Percentiles rank a stretch among this genome's conserved stretches.
These are phyloP conservation scores for Oreohelix idahoensis DNA, from an alignment of 1,140 invertebrate species.

Conservation along the genomic window DNA sequence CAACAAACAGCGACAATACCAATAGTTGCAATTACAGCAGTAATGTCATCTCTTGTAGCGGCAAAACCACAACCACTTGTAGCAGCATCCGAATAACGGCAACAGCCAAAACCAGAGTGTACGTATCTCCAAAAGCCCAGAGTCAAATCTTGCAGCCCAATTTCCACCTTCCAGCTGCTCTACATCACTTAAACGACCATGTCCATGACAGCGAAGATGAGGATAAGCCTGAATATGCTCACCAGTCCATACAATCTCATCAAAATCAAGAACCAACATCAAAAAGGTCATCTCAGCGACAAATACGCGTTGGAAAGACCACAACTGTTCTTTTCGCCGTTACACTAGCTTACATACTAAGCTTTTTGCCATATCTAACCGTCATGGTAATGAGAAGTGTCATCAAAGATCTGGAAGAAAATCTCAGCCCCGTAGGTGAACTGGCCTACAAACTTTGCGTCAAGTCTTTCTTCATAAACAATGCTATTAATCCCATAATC, in stretches of 20 bases:
- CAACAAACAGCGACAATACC: not conserved
- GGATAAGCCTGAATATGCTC: not conserved
- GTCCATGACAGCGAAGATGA: constrained; percentile 25
- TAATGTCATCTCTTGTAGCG: not conserved
- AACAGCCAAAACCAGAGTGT: not conserved
- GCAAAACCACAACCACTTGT: not conserved
- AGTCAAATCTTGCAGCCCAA: not conserved
- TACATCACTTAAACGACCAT: not conserved
- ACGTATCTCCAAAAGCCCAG: not conserved
- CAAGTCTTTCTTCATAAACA: constrained; percentile 66
- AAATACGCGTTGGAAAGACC: constrained; percentile 57
- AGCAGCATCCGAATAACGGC: not conserved
- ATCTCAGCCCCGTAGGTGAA: constrained; percentile 52
- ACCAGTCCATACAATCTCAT: not conserved
- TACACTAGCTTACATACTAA: constrained; percentile 59
- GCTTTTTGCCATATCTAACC: constrained; percentile 59
- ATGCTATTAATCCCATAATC: constrained; percentile 62
- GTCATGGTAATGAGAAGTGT: constrained; percentile 56
- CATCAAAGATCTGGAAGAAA: constrained; percentile 59
- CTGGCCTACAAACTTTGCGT: constrained; percentile 63
- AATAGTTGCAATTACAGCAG: not conserved
- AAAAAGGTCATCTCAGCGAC: constrained; percentile 8
- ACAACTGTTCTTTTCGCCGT: constrained; percentile 60
- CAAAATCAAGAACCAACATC: not conserved
- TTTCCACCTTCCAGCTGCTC: not conserved